Conservation (phyloP, 2,797 vertebrate genomes). For the Scolopax bukidnonensis region DNA sequence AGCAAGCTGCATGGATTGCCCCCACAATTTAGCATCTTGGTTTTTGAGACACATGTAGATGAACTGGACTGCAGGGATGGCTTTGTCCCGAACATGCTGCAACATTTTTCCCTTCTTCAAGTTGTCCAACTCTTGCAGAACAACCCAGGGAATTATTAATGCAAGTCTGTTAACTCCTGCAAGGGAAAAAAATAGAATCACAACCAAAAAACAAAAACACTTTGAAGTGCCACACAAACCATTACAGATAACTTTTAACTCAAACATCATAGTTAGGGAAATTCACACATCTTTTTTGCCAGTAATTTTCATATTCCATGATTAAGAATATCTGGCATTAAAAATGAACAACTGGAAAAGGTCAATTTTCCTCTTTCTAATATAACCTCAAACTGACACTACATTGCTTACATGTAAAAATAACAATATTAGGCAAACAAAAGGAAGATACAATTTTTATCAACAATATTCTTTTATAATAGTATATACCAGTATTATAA, state of each 20-base stretch:
- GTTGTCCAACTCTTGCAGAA: slow-evolving; percentile 92
- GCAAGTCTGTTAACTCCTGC: slow-evolving; percentile 83
- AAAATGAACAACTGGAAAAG: not conserved
- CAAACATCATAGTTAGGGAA: not conserved
- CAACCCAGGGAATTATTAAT: slow-evolving; percentile 93
- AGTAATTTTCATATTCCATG: not conserved
- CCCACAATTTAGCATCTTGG: slow-evolving; percentile 85
- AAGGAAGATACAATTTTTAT: not conserved
- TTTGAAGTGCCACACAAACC: not conserved
- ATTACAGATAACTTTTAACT: not conserved
- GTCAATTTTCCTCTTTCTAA: not conserved
- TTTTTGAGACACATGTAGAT: slow-evolving; percentile 86
- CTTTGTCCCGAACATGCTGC: slow-evolving; percentile 83
- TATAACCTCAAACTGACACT: not conserved
- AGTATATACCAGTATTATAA: not conserved
- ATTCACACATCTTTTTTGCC: not conserved
- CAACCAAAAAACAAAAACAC: not conserved
- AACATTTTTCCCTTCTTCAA: slow-evolving; percentile 85
- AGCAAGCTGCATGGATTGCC: slow-evolving; percentile 94
- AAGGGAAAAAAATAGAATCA: not conserved
- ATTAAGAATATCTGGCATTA: not conserved
- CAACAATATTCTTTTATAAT: not conserved
- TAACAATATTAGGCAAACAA: not conserved
- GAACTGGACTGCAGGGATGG: slow-evolving; percentile 88
- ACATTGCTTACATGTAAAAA: not conserved